These are phyloP conservation scores for Noctua janthe DNA, from an alignment of 2,888 invertebrate species.

Conservation along the genomic window DNA sequence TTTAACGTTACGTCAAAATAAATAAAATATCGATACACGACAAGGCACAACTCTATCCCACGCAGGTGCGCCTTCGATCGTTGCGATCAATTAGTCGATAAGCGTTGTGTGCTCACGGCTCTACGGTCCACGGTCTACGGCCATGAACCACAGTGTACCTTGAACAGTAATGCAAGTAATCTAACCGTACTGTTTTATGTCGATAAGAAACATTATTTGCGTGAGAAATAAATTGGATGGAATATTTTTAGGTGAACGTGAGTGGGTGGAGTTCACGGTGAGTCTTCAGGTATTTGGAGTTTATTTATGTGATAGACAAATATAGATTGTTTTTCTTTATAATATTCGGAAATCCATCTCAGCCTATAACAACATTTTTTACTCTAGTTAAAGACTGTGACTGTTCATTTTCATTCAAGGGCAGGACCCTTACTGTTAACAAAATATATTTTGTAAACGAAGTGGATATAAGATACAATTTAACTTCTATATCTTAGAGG, in stretches of 20 bases:
- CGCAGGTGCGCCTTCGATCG: slow-evolving; percentile 75
- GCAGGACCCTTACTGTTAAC: background rate
- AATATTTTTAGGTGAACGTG: slow-evolving; percentile 18
- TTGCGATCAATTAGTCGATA: slow-evolving; percentile 85
- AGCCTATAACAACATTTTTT: background rate
- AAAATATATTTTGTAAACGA: background rate
- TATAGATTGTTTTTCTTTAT: background rate
- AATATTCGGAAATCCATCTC: background rate
- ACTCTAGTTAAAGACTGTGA: background rate
- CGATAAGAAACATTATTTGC: slow-evolving; percentile 48
- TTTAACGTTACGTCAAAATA: background rate
- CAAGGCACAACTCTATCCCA: slow-evolving; percentile 56
- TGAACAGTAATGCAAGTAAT: slow-evolving; percentile 41
- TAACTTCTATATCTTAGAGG: background rate
- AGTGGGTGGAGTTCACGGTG: slow-evolving; percentile 1
- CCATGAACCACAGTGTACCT: slow-evolving; percentile 54
- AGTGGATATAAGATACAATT: background rate
- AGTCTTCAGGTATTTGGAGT: slow-evolving; percentile 6
- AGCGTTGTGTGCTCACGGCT: slow-evolving; percentile 69
- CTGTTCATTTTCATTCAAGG: background rate
- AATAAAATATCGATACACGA: slow-evolving; percentile 21
- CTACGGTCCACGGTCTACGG: slow-evolving; percentile 52
- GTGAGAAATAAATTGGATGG: slow-evolving; percentile 36
- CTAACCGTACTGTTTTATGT: slow-evolving; percentile 47
- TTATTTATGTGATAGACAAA: slow-evolving; percentile 9